phyloP scores from a whole-genome alignment of 2,888 invertebrate genomes.

The Meiosimyza platycephala region DNA sequence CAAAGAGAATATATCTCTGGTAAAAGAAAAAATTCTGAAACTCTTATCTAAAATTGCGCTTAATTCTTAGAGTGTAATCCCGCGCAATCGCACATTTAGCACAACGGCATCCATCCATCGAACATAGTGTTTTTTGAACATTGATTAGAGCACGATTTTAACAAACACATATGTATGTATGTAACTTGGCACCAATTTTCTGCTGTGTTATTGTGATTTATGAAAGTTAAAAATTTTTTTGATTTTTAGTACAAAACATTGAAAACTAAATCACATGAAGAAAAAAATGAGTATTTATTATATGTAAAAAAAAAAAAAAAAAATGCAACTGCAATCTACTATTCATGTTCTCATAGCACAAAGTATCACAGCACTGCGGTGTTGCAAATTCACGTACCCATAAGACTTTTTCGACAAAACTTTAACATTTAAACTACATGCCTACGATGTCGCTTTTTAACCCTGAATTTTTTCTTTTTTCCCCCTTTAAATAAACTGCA shows the following conservation, averaged over 20 bases:
- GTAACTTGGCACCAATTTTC: conserved; percentile 35
- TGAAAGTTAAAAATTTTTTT: conserved; percentile 48
- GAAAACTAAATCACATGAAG: no score
- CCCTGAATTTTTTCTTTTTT: conserved; percentile 42
- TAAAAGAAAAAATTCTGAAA: no score
- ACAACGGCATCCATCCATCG: conserved; percentile 9
- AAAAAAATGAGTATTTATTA: no score
- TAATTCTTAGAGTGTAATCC: conserved; percentile 2
- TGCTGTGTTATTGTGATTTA: conserved; percentile 44
- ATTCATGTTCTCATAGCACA: no score
- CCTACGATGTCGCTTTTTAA: conserved; percentile 42
- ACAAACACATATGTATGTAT: conserved; percentile 27
- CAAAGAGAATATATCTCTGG: no score
- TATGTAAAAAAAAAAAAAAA: no score
- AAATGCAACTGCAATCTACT: no score
- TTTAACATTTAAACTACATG: conserved; percentile 24
- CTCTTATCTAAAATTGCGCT: not conserved
- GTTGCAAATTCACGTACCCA: no score
- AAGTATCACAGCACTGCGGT: no score
- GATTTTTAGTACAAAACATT: not conserved
- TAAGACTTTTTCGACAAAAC: not conserved
- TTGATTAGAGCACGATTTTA: conserved; percentile 27
- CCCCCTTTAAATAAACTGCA: not conserved
- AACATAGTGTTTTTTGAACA: conserved; percentile 11
- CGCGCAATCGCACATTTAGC: not conserved